Evolutionary conservation across 2,113 vertebrate genomes (phyloP).

Genomic region (Pterocles gutturalis): DNA sequence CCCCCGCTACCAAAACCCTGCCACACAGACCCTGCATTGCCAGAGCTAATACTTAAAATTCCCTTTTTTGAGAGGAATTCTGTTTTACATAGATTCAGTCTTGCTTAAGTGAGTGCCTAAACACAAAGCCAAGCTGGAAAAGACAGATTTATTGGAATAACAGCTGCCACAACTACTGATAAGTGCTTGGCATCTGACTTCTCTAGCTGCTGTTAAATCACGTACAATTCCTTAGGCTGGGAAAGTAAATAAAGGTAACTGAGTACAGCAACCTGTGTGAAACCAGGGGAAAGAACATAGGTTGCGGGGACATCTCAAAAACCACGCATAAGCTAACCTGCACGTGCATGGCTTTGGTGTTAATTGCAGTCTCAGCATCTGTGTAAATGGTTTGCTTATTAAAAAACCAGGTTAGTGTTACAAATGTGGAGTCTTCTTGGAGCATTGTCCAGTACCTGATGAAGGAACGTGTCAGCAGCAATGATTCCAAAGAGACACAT

Average conservation of each 20-base stretch:
- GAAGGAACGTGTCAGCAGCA: not conserved
- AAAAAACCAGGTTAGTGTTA: not conserved
- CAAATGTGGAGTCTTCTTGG: not conserved
- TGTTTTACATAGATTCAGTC: not conserved
- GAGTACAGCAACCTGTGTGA: not conserved
- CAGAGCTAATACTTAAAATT: not conserved
- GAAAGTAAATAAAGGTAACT: slow-evolving; percentile 26
- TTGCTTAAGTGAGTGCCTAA: not conserved
- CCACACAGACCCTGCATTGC: not conserved
- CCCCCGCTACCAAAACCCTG: no score
- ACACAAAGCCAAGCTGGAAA: slow-evolving; percentile 14
- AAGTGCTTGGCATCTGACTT: slow-evolving; percentile 21
- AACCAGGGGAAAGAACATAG: not conserved
- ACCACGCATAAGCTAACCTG: not conserved
- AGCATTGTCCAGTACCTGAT: not conserved
- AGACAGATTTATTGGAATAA: slow-evolving; percentile 13
- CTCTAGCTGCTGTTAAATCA: slow-evolving; percentile 21
- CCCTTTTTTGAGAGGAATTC: not conserved
- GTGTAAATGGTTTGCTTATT: not conserved
- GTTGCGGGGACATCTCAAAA: not conserved
- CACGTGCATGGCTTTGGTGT: not conserved
- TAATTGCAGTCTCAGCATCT: not conserved
- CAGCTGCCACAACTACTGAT: not conserved
- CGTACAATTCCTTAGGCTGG: not conserved
- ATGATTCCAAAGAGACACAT: not conserved